Evolutionary conservation across 1,140 invertebrate species (phyloP), one percentile per base, ranked within the genome.

Genomic region (Pemphigus obesinymphae): DNA sequence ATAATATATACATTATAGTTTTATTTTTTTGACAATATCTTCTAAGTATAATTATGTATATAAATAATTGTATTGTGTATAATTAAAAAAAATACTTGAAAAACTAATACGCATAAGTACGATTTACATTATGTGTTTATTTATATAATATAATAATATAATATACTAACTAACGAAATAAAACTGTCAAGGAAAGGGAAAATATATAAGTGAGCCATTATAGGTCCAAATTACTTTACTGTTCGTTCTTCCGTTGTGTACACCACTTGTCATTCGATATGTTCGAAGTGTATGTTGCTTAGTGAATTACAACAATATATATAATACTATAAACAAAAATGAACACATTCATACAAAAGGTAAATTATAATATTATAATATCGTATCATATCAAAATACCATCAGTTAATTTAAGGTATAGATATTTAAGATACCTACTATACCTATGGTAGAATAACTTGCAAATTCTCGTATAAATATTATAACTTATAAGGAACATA

Each of bases 161-260:
- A 29, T 50, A 50, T 31, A 50, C 43, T 29, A 70, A 26, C 37
- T 26, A 11, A 73, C 17, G 17, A 31, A 73, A 73, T 73, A 29
- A 43, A 73, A 73, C 43, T 13, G 15, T 29, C 43, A 11, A 73
- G 70, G 26, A 15, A 48, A 73, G 70, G 70, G 70, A 73, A 45
- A 73, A 73, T 73, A 73, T 73, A 73, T 73, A 73, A 73, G 43
- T 73, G 70, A 73, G 45, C 43, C 20, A 73, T 73, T 73, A 31
- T 31, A 11, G 26, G 17, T 20, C 45, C 70, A 73, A n/a, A 50
- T 48, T 73, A 34, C 70, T n/a, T 50, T 73, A 50, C 43, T 73
- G 43, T 29, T 73, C 70, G 70, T 50, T 50, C 43, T 20, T 73
- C 7, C 70, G 70, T 73, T n/a, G 43, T n/a, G 29, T 73, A 31